Conservation (phyloP, 2,888 invertebrate species). For the Polietes domitor region DNA sequence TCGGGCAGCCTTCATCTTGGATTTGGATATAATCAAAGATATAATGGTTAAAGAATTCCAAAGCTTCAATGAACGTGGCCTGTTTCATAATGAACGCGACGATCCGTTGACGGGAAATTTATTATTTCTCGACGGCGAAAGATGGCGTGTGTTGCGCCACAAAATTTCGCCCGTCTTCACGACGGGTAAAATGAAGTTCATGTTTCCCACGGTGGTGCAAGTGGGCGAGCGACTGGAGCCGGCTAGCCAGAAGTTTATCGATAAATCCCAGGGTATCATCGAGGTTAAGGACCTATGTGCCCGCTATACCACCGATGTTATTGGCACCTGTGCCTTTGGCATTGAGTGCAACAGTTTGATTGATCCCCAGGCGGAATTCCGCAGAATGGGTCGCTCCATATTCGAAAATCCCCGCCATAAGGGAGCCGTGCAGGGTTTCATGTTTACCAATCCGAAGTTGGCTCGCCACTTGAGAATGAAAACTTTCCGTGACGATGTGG, state of each 20-base stretch:
- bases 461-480: constrained; percentile 71
- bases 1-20: constrained; percentile 70
- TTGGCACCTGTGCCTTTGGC: constrained; percentile 81
- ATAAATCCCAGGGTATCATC: not conserved
- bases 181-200: constrained; percentile 81
- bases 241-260: not conserved
- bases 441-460: constrained; percentile 68
- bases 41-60: constrained; percentile 78
- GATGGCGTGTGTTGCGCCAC: constrained; percentile 81
- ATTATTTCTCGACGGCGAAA: constrained; percentile 76
- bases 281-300: constrained; percentile 61
- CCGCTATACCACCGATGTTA: constrained; percentile 71
- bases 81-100: constrained; percentile 74
- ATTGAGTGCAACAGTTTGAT: constrained; percentile 79
- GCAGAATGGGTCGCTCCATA: constrained; percentile 70
- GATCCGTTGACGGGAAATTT: constrained; percentile 78
- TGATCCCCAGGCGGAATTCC: constrained; percentile 74
- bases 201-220: constrained; percentile 73
- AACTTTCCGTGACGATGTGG: constrained; percentile 68
- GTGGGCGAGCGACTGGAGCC: constrained; percentile 26
- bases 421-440: constrained; percentile 67
- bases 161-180: constrained; percentile 81
- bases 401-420: constrained; percentile 68
- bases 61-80: constrained; percentile 77
- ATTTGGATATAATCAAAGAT: constrained; percentile 74